Evolutionary conservation across 2,888 invertebrate genomes (phyloP).

Genomic region (Caradrina kadenii): DNA sequence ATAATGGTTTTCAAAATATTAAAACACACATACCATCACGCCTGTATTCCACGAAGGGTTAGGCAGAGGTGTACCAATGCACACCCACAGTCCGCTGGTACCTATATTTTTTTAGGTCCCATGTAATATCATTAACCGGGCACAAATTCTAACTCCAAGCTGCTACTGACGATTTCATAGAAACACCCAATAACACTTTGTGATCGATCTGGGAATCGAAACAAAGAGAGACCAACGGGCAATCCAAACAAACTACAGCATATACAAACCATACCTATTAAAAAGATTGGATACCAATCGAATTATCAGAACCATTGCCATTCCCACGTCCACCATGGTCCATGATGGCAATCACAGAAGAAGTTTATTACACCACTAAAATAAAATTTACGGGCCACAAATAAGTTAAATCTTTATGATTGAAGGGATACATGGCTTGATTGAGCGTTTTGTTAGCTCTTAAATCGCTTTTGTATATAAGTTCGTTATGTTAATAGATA

Average conservation of each 20-base stretch:
- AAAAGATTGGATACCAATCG: slow-evolving; percentile 39
- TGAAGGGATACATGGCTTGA: slow-evolving; percentile 53
- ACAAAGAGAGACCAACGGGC: too few relatives aligned
- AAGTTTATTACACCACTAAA: slow-evolving; percentile 58
- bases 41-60: too few relatives aligned
- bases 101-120: too few relatives aligned
- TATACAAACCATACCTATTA: slow-evolving; percentile 38
- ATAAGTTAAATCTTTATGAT: slow-evolving; percentile 62
- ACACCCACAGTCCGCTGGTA: too few relatives aligned
- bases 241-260: not conserved
- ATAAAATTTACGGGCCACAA: slow-evolving; percentile 61
- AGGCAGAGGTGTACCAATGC: too few relatives aligned
- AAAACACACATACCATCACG: too few relatives aligned
- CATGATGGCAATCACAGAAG: slow-evolving; percentile 47
- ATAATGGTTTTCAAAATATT: too few relatives aligned
- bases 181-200: too few relatives aligned
- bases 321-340: slow-evolving; percentile 51
- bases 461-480: slow-evolving; percentile 51
- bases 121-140: too few relatives aligned
- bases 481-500: slow-evolving; percentile 33
- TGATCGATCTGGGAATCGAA: too few relatives aligned
- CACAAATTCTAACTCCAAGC: too few relatives aligned
- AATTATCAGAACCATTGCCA: slow-evolving; percentile 24
- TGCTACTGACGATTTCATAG: too few relatives aligned
- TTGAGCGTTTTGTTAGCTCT: slow-evolving; percentile 62